Evolutionary conservation across 2,888 invertebrate species (phyloP).

Genomic region (Protophormia terraenovae): DNA sequence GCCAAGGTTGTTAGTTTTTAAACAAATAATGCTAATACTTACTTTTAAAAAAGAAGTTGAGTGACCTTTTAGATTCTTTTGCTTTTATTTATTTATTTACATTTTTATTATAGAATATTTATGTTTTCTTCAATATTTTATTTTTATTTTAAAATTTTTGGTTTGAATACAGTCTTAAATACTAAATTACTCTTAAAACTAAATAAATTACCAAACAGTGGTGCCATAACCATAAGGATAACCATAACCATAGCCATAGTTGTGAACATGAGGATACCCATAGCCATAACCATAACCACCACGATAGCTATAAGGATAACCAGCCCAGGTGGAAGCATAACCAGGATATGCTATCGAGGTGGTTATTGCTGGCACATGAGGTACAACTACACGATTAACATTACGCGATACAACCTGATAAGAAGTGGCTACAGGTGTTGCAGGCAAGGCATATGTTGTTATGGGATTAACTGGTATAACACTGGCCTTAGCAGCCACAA

Average conservation of each 20-base stretch:
- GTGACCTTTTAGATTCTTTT: slow-evolving; percentile 24
- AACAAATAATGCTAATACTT: background rate
- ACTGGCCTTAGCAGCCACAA: slow-evolving; percentile 4
- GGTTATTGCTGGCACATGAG: slow-evolving; percentile 56
- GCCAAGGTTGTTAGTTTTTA: slow-evolving; percentile 52
- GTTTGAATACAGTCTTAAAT: slow-evolving; percentile 36
- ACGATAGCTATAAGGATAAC: slow-evolving; percentile 63
- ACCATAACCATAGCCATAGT: slow-evolving; percentile 70
- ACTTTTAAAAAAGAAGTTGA: background rate
- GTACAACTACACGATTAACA: slow-evolving; percentile 75
- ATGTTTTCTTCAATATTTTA: slow-evolving; percentile 8
- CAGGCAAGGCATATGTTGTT: slow-evolving; percentile 63
- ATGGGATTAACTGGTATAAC: slow-evolving; percentile 52
- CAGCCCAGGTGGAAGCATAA: slow-evolving; percentile 35
- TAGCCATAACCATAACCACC: slow-evolving; percentile 61
- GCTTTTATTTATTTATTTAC: background rate
- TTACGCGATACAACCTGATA: slow-evolving; percentile 77
- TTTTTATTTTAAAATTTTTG: slow-evolving; percentile 27
- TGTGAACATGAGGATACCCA: slow-evolving; percentile 59
- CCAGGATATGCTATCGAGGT: slow-evolving; percentile 52
- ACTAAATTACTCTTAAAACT: slow-evolving; percentile 67
- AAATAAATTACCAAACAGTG: slow-evolving; percentile 37
- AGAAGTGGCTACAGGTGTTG: slow-evolving; percentile 72
- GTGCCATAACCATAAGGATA: slow-evolving; percentile 69
- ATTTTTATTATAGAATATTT: background rate